Base-by-base conservation (phyloP, 2,888 invertebrate species). In the Ectobius pallidus region DNA sequence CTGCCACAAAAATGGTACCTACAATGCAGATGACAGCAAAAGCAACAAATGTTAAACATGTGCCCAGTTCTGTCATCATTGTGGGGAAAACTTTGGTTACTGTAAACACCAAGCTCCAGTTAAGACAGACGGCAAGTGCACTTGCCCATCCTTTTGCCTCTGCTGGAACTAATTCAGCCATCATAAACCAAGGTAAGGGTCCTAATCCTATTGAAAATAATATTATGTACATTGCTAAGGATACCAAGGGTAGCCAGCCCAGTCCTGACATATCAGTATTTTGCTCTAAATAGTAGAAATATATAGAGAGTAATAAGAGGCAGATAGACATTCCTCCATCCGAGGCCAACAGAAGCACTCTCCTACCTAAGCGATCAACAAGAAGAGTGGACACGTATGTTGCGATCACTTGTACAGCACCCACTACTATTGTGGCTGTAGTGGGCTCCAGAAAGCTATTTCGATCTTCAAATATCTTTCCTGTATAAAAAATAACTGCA, bases 401-500 rank as follows among this genome's bases (percentile, higher is more conserved):
- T 0, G 92, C 90, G 0, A 86, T 9, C 14, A 58, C 58, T 27
- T 58, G 58, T 16, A 22, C 27, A 25, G 90, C 9, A 90, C 78
- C 32, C 86, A 86, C 18, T 78, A 77, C 81, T 80, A 3, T 70
- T 39, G 46, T 77, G 76, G 20, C 78, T n/a, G n/a, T n/a, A n/a
- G n/a, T n/a, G n/a, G n/a, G n/a, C n/a, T n/a, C n/a, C 77, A 0
- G 93, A 87, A 74, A 92, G 73, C 65, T 39, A 20, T 62, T 55
- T 9, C 94, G 91, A 0, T 90, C 91, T 73, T 86, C 78, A 82
- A 95, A 94, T 78, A 95, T 94, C 62, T 87, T 86, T 69, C 88
- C 88, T 0, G 93, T 90, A 81, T 93, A 94, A 83, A 94, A 94
- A 77, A 94, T 92, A 4, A 94, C 91, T 0, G 93, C 93, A 83